These are phyloP conservation scores for Eufriesea mexicana DNA, from an alignment of 1,140 invertebrate species.

Conservation along the genomic window DNA sequence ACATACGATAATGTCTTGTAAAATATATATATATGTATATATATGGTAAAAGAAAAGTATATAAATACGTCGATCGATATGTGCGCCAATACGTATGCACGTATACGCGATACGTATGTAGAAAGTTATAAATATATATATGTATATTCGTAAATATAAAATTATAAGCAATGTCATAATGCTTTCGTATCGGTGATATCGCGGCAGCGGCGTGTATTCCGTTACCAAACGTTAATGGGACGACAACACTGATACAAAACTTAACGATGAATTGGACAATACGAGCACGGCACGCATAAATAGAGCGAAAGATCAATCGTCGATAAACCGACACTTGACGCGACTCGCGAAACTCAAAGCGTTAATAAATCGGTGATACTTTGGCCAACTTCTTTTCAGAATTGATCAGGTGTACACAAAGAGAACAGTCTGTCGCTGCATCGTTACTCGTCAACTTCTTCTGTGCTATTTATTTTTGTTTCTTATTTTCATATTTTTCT, in stretches of 20 bases:
- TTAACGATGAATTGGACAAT: conserved; percentile 77
- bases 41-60: neutral
- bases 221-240: conserved; percentile 68
- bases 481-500: neutral
- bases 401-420: conserved; percentile 17
- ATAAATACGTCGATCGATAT: neutral
- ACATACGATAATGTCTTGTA: neutral
- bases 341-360: conserved; percentile 46
- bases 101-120: neutral
- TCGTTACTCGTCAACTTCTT: conserved; percentile 48
- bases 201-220: conserved; percentile 49
- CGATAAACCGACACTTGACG: conserved; percentile 70
- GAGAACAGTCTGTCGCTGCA: conserved; percentile 48
- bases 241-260: conserved; percentile 76
- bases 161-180: conserved; percentile 48
- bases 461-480: neutral
- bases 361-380: conserved; percentile 69
- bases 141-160: conserved; percentile 22
- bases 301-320: conserved; percentile 73
- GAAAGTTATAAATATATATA: neutral
- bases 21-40: neutral
- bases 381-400: conserved; percentile 18
- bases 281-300: conserved; percentile 78
- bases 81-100: neutral
- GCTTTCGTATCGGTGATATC: conserved; percentile 57